phyloP scores from a whole-genome alignment of 2,113 vertebrate genomes.

The Nibea coibor region DNA sequence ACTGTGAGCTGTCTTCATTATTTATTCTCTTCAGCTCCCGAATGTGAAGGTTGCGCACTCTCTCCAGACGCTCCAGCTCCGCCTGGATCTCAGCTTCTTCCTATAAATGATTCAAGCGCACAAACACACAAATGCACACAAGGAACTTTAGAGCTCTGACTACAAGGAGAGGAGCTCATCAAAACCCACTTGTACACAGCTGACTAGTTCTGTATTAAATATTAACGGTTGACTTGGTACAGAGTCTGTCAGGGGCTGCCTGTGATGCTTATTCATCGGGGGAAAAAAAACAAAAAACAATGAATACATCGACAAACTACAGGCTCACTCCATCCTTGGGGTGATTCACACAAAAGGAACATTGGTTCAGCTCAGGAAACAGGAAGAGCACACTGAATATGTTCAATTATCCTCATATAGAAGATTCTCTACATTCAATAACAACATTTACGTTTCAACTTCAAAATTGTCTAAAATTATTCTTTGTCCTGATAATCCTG shows the following conservation, averaged over 20 bases:
- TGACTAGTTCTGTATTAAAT: slow-evolving; percentile 59
- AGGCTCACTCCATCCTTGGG: slow-evolving; percentile 3
- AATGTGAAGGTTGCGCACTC: slow-evolving; percentile 99
- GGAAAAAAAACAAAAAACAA: slow-evolving; percentile 37
- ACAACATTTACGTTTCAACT: not conserved
- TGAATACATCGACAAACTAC: slow-evolving; percentile 30
- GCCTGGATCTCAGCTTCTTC: slow-evolving; percentile 99
- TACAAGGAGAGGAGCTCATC: slow-evolving; percentile 61
- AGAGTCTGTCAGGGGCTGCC: slow-evolving; percentile 23
- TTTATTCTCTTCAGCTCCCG: slow-evolving; percentile 99
- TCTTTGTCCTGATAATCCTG: not conserved
- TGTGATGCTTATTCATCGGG: slow-evolving; percentile 37
- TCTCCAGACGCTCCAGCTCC: slow-evolving; percentile 98
- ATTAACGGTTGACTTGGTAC: slow-evolving; percentile 64
- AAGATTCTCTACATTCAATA: slow-evolving; percentile 9
- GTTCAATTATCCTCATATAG: slow-evolving; percentile 11
- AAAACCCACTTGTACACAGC: slow-evolving; percentile 61
- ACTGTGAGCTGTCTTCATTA: slow-evolving; percentile 99
- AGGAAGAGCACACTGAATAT: slow-evolving; percentile 16
- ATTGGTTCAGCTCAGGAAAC: slow-evolving; percentile 7
- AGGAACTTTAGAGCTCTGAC: slow-evolving; percentile 58
- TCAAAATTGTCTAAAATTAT: slow-evolving; percentile 7
- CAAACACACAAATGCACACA: slow-evolving; percentile 61
- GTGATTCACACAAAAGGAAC: slow-evolving; percentile 15
- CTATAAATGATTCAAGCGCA: slow-evolving; percentile 86